A percentile compares a stretch with the other conserved stretches of the same genome.
Evolutionary conservation across 2,113 vertebrate genomes (phyloP).

Genomic region (Xerus inauris): DNA sequence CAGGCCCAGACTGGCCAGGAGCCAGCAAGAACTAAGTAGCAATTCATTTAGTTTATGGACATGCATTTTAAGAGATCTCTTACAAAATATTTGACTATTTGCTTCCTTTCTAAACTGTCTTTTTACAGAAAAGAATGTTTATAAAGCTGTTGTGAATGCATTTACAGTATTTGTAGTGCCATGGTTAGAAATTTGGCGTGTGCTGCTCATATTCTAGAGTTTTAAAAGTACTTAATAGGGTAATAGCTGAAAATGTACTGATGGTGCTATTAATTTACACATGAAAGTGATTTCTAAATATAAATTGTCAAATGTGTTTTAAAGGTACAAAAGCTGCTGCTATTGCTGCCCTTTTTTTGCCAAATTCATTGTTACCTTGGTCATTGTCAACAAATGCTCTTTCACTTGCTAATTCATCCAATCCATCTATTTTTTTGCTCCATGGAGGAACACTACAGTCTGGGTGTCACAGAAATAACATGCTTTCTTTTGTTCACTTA

Average conservation of each 20-base stretch:
- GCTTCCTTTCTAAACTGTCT: neutral
- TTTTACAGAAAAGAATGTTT: constrained; percentile 42
- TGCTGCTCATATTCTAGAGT: neutral
- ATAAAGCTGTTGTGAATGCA: neutral
- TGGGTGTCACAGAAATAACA: neutral
- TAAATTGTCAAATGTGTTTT: neutral
- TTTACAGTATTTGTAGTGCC: neutral
- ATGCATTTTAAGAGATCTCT: constrained; percentile 14
- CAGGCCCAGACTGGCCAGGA: neutral
- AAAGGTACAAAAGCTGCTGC: neutral
- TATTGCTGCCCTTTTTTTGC: too few relatives aligned
- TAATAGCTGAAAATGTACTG: neutral
- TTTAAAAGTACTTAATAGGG: constrained; percentile 11
- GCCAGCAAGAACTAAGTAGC: neutral
- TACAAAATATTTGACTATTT: constrained; percentile 15
- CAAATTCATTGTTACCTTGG: neutral
- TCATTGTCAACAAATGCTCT: neutral
- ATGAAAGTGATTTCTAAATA: constrained; percentile 7
- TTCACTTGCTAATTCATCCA: neutral
- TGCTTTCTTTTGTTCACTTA: neutral
- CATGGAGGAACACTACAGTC: neutral
- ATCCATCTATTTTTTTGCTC: neutral
- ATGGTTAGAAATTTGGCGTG: constrained; percentile 22
- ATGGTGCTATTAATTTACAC: neutral
- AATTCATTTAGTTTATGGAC: neutral